Evolutionary conservation across 2,113 vertebrate genomes (phyloP), one percentile per base, ranked within the genome.

Genomic region (Poeciliopsis occidentalis): DNA sequence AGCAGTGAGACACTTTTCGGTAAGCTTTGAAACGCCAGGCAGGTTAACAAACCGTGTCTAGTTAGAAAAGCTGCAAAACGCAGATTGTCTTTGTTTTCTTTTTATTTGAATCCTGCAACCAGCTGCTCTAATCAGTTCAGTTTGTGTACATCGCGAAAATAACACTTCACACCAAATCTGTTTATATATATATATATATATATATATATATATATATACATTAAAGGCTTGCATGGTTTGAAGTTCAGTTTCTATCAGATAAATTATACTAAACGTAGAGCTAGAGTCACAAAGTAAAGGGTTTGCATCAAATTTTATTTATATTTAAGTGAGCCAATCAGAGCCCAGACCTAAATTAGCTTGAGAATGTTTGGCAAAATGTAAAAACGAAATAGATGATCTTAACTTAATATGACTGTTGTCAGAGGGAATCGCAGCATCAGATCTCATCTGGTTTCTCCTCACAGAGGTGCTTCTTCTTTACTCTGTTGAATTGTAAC

Each of bases 401-500:
- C 44, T 2, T 7, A 24, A n/a, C 22, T 57, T 22, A 57, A 57
- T 47, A 2, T 57, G 22, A 10, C 51, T 8, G 51, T 8, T 7
- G 24, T 57, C 51, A 57, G 22, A n/a, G 6, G 24, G 22, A 10
- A 7, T 8, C 10, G 8, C 5, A 57, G 51, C 51, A 11, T 24
- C 8, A 57, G 51, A 41, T 15, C 13, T 41, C 39, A 41, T 13
- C 39, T 13, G 39, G 13, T 15, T 41, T 41, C 39, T 41, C 12
- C 39, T 13, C 39, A 4, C 37, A 39, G 37, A 39, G 12, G 10
- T 13, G 12, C 12, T 13, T 15, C 13, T 41, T 4, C 39, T 41
- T 41, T 41, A 4, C 39, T 15, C 17, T 13, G 19, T 64, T 27
- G 73, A 74, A 78, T 78, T 57, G 32, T 19, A 32, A 2, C 63